These are phyloP conservation scores for Pseudochirops cupreus DNA, from an alignment of 2,797 vertebrate genomes.

Conservation along the genomic window DNA sequence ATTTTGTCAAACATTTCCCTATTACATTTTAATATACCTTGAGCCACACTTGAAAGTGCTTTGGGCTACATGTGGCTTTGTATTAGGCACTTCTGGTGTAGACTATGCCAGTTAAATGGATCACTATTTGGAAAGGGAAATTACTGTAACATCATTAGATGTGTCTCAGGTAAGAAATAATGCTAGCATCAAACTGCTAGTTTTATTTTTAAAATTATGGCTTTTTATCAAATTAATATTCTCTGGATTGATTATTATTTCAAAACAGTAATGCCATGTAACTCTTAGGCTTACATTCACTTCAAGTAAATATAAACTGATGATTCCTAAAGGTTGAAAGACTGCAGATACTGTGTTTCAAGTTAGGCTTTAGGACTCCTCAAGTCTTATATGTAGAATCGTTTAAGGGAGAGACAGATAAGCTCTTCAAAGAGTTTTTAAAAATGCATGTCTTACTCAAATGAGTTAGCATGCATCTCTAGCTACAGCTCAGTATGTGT, in stretches of 20 bases:
- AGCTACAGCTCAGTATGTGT: conserved; percentile 15
- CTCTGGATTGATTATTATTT: not conserved
- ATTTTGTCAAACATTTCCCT: not conserved
- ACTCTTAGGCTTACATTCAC: conserved; percentile 49
- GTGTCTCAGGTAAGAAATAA: not conserved
- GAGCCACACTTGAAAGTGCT: not conserved
- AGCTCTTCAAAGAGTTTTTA: conserved; percentile 21
- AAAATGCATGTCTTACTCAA: conserved; percentile 55
- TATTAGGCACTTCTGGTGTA: not conserved
- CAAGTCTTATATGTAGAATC: conserved; percentile 11
- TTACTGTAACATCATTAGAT: not conserved
- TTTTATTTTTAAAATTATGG: conserved; percentile 32
- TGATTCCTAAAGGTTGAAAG: conserved; percentile 50
- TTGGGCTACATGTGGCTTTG: not conserved
- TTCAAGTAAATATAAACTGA: conserved; percentile 45
- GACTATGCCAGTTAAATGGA: not conserved
- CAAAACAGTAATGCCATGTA: conserved; percentile 8
- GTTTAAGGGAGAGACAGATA: conserved; percentile 27
- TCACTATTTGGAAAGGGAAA: not conserved
- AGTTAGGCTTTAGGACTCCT: conserved; percentile 18
- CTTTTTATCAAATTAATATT: conserved; percentile 33
- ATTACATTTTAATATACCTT: not conserved
- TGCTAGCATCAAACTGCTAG: conserved; percentile 1
- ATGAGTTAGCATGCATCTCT: not conserved
- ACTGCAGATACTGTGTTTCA: not conserved